These are phyloP conservation scores for Xiphydria camelus DNA, from an alignment of 2,888 invertebrate genomes.

Conservation along the genomic window DNA sequence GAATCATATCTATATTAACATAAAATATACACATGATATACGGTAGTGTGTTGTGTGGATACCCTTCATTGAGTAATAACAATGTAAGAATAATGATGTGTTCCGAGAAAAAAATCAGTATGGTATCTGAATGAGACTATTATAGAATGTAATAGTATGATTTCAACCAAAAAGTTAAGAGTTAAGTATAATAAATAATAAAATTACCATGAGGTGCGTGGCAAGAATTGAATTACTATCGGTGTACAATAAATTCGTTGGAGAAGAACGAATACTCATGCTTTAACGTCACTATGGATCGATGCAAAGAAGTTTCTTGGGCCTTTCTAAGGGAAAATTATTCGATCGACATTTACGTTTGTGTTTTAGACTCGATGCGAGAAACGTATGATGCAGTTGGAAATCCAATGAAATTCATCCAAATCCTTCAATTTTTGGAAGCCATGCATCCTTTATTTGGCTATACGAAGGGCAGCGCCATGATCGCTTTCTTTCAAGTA, in stretches of 20 bases:
- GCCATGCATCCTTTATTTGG: conserved; percentile 88
- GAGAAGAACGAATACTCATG: too few species aligned
- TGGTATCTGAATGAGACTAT: conserved; percentile 1
- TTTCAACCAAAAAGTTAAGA: not conserved
- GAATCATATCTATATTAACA: too few species aligned
- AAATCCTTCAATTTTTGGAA: conserved; percentile 82
- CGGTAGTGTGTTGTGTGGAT: too few species aligned
- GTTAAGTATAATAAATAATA: too few species aligned
- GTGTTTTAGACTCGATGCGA: conserved; percentile 63
- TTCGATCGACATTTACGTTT: not conserved
- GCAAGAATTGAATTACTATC: too few species aligned
- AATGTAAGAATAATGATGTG: too few species aligned
- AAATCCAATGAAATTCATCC: conserved; percentile 77
- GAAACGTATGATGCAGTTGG: conserved; percentile 76
- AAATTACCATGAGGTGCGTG: too few species aligned
- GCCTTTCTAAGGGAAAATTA: not conserved
- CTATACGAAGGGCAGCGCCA: conserved; percentile 77
- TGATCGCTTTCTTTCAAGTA: conserved; percentile 79
- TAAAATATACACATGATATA: too few species aligned
- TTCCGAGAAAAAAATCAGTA: conserved; percentile 1
- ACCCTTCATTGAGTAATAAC: too few species aligned
- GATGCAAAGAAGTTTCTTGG: too few species aligned
- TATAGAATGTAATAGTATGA: conserved; percentile 7
- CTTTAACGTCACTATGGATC: too few species aligned
- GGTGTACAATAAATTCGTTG: too few species aligned